Percentiles rank a stretch among this genome's conserved stretches.
Conservation (phyloP, 1,140 invertebrate species). For the Laodelphax striatellus region DNA sequence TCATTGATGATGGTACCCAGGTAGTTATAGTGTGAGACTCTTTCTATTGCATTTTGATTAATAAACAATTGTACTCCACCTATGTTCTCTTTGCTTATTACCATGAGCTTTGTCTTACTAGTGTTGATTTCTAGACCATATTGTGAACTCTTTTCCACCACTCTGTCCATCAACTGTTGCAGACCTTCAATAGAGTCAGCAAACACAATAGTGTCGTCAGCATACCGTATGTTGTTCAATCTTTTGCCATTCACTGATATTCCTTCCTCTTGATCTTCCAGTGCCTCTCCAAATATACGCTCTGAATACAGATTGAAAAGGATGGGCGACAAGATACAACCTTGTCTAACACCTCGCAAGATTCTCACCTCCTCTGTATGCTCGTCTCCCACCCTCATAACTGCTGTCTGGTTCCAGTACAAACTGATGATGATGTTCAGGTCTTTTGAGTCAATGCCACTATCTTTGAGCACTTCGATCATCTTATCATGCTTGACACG, state of each 20-base stretch:
- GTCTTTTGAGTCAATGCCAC: not conserved
- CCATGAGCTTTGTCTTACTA: too few species aligned
- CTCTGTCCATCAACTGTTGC: too few species aligned
- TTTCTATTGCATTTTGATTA: too few species aligned
- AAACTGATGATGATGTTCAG: not conserved
- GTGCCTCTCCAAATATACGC: not conserved
- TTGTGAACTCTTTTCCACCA: too few species aligned
- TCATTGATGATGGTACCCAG: too few species aligned
- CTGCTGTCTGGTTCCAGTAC: not conserved
- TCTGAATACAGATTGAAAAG: not conserved
- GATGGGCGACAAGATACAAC: not conserved
- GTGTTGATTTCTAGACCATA: too few species aligned
- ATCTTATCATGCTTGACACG: not conserved
- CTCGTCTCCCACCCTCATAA: not conserved
- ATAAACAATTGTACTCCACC: too few species aligned
- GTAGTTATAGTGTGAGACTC: too few species aligned
- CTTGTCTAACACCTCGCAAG: slow-evolving; percentile 9
- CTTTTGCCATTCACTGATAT: not conserved
- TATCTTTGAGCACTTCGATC: not conserved
- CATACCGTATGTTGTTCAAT: slow-evolving; percentile 11
- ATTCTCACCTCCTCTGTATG: not conserved
- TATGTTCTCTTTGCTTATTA: too few species aligned
- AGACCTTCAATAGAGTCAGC: slow-evolving; percentile 2
- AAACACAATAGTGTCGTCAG: slow-evolving; percentile 9
- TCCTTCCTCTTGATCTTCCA: not conserved